These are phyloP conservation scores for Labeo calbasu DNA, from an alignment of 2,797 vertebrate genomes.

Conservation along the genomic window DNA sequence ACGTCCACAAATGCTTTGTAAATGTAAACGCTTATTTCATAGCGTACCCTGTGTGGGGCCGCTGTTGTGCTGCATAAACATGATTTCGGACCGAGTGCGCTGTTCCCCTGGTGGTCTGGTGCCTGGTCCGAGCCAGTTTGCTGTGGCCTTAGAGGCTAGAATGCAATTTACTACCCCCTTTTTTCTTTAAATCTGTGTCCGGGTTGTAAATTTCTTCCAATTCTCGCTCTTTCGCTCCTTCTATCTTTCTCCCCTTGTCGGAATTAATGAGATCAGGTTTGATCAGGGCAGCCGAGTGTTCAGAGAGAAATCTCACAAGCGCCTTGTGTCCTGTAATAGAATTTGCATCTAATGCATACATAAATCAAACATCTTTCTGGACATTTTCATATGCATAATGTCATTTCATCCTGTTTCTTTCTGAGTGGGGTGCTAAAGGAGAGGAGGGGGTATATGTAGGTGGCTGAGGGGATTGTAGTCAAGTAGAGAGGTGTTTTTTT, in stretches of 20 bases:
- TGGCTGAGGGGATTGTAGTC: conserved; percentile 71
- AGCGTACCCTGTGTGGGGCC: not conserved
- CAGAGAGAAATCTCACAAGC: conserved; percentile 98
- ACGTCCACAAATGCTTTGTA: not conserved
- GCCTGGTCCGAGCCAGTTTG: conserved; percentile 57
- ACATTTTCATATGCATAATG: conserved; percentile 99
- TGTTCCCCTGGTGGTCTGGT: conserved; percentile 54
- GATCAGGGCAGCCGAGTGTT: conserved; percentile 99
- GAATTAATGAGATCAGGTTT: conserved; percentile 99
- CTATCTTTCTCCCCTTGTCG: conserved; percentile 98
- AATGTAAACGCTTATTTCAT: conserved; percentile 9
- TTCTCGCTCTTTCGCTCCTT: conserved; percentile 81
- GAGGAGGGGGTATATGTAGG: conserved; percentile 72
- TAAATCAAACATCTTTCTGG: conserved; percentile 99
- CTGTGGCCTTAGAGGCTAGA: conserved; percentile 66
- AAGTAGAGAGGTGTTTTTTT: conserved; percentile 73
- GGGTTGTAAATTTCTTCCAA: conserved; percentile 98
- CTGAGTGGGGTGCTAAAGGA: conserved; percentile 80
- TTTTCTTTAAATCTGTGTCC: conserved; percentile 87
- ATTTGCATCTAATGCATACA: conserved; percentile 99
- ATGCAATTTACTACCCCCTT: conserved; percentile 88
- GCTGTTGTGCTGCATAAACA: conserved; percentile 19
- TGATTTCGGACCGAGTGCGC: conserved; percentile 5
- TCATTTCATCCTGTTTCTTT: conserved; percentile 99
- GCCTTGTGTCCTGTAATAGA: conserved; percentile 99